These are phyloP conservation scores for Ruditapes philippinarum DNA, from an alignment of 1,140 invertebrate genomes.

Conservation along the genomic window DNA sequence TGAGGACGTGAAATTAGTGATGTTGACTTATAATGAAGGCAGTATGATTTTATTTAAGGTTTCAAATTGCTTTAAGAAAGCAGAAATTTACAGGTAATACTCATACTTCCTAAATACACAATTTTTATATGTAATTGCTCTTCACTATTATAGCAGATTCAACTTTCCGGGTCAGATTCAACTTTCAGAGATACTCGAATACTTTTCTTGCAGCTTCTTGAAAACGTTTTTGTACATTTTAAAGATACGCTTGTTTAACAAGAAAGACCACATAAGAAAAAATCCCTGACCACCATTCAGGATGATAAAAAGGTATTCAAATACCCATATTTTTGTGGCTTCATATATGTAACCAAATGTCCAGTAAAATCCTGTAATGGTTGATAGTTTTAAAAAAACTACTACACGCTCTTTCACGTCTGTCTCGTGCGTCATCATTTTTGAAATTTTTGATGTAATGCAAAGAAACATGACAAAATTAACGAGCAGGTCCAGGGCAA, in stretches of 20 bases:
- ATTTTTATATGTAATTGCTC: too few relatives aligned
- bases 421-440: neutral
- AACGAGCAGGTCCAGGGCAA: neutral
- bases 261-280: slow-evolving; percentile 11
- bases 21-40: too few relatives aligned
- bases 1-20: too few relatives aligned
- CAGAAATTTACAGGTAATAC: too few relatives aligned
- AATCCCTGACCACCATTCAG: slow-evolving; percentile 40
- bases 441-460: neutral
- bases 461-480: neutral
- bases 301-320: slow-evolving; percentile 19
- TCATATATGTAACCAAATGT: slow-evolving; percentile 17
- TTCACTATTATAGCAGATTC: too few relatives aligned
- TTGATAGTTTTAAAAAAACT: slow-evolving; percentile 11
- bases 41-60: too few relatives aligned
- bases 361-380: slow-evolving; percentile 29
- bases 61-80: too few relatives aligned
- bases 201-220: too few relatives aligned
- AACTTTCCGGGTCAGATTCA: too few relatives aligned
- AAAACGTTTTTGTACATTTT: neutral
- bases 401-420: neutral
- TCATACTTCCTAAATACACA: too few relatives aligned
- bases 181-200: too few relatives aligned
- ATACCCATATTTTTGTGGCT: neutral
- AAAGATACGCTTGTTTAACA: slow-evolving; percentile 6